Evolutionary conservation across 35 echinoderm and acorn worm genomes (phyloP).

Genomic region (Lytechinus variegatus): DNA sequence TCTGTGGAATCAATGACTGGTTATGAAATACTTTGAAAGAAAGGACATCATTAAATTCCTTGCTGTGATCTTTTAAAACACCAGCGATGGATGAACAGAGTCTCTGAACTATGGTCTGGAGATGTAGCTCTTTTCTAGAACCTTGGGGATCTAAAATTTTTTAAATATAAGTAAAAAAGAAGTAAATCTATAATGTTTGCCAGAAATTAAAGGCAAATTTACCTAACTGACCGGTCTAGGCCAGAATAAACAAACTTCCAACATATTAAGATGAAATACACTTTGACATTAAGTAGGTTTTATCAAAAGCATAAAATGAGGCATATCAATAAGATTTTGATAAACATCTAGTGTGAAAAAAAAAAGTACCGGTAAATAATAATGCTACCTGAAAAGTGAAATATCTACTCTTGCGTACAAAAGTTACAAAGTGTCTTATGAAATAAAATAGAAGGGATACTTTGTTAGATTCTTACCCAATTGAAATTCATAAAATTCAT

Average conservation of each 20-base stretch:
- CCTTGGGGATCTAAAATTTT: background rate
- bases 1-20: slow-evolving; percentile 20
- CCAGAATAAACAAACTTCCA: background rate
- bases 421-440: too few relatives aligned
- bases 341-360: too few relatives aligned
- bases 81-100: background rate
- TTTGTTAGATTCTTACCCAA: too few relatives aligned
- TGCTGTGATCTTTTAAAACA: background rate
- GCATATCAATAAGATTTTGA: too few relatives aligned
- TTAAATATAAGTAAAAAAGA: background rate
- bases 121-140: background rate
- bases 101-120: background rate
- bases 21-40: slow-evolving; percentile 31
- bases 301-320: too few relatives aligned
- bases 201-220: background rate
- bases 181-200: background rate
- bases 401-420: too few relatives aligned
- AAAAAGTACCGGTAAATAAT: too few relatives aligned
- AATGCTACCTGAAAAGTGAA: too few relatives aligned
- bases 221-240: background rate
- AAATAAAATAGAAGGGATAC: too few relatives aligned
- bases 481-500: too few relatives aligned
- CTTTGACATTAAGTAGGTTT: too few relatives aligned
- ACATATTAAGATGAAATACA: too few relatives aligned
- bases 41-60: background rate